Evolutionary conservation across 2,797 vertebrate genomes (phyloP).

Genomic region (Crax fasciolata): DNA sequence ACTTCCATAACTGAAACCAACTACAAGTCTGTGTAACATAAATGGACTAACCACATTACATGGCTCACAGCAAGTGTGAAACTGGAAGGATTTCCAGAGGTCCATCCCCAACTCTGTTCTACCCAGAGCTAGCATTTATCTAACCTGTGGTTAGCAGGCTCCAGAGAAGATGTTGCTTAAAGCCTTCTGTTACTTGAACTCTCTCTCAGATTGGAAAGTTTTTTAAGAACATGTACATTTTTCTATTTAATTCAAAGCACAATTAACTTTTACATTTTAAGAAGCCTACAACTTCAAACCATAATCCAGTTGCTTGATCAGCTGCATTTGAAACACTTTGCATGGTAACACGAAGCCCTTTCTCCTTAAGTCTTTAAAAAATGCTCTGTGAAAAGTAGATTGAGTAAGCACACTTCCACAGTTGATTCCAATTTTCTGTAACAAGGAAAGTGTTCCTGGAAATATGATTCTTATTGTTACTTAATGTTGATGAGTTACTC

Average conservation of each 20-base stretch:
- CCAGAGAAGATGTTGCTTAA: background rate
- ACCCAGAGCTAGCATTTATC: background rate
- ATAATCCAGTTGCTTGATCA: background rate
- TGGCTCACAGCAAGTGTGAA: conserved; percentile 28
- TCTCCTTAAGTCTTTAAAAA: conserved; percentile 30
- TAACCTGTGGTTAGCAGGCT: background rate
- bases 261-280: background rate
- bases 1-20: background rate
- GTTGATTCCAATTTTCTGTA: conserved; percentile 53
- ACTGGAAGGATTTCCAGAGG: conserved; percentile 2
- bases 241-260: background rate
- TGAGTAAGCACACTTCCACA: conserved; percentile 58
- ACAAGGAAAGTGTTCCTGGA: conserved; percentile 63
- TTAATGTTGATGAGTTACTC: conserved; percentile 59
- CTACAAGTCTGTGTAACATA: background rate
- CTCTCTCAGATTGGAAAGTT: background rate
- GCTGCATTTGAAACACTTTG: background rate
- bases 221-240: background rate
- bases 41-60: background rate
- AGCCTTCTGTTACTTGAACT: background rate
- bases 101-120: background rate
- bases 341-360: background rate
- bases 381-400: background rate
- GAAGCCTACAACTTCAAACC: background rate
- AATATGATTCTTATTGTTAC: conserved; percentile 65